These are phyloP conservation scores for Macaria liturata DNA, from an alignment of 2,888 invertebrate genomes.

Conservation along the genomic window DNA sequence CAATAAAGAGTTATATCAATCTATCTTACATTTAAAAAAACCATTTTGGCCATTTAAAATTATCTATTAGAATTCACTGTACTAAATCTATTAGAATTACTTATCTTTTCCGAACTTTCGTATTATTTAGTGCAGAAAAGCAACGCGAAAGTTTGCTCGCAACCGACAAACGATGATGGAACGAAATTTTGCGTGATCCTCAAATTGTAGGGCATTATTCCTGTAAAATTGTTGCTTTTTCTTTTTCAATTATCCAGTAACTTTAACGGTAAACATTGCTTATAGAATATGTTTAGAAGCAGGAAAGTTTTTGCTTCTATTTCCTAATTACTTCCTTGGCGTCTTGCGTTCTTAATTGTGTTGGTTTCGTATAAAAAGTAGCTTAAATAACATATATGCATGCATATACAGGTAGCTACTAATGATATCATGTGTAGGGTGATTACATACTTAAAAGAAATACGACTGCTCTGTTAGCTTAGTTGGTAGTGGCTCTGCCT, in stretches of 20 bases:
- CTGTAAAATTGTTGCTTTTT: constrained; percentile 27
- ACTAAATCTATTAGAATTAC: too few species aligned
- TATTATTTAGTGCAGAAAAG: constrained; percentile 20
- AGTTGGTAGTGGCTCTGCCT: too few species aligned
- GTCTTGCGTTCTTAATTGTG: too few species aligned
- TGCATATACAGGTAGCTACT: too few species aligned
- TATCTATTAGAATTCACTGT: background rate
- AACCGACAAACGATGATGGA: constrained; percentile 44
- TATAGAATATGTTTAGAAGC: background rate
- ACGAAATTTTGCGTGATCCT: constrained; percentile 51
- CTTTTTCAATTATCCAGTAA: constrained; percentile 28
- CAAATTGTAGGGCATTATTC: constrained; percentile 38
- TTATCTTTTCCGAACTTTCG: background rate
- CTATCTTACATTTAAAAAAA: too few species aligned
- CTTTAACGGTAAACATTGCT: constrained; percentile 7
- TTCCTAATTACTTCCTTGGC: too few species aligned
- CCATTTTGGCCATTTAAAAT: background rate
- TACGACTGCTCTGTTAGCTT: too few species aligned
- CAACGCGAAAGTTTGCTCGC: constrained; percentile 26
- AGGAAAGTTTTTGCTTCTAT: background rate
- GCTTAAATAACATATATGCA: too few species aligned
- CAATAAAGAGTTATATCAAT: too few species aligned
- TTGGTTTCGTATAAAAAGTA: too few species aligned
- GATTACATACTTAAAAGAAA: too few species aligned
- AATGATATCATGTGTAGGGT: too few species aligned